Percentiles rank a stretch among this genome's conserved stretches.
phyloP scores from a whole-genome alignment of 2,888 invertebrate genomes.

The Reticulitermes lucifugus region DNA sequence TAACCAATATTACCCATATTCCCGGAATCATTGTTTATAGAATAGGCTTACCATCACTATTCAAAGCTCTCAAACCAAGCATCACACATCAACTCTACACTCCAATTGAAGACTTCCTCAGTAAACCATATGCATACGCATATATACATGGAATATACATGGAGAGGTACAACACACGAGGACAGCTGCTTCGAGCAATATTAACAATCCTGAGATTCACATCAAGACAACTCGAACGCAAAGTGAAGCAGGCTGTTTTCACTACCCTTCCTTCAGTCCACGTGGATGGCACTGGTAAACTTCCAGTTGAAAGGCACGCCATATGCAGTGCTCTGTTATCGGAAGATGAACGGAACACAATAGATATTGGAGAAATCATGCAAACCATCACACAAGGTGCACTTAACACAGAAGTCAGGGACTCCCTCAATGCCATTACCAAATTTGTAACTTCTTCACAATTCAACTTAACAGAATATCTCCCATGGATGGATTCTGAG shows the following conservation, averaged over 20 bases:
- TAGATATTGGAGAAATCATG: not conserved
- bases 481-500: constrained; percentile 31
- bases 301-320: not conserved
- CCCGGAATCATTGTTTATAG: constrained; percentile 35
- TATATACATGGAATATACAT: constrained; percentile 33
- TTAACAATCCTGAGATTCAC: constrained; percentile 36
- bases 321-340: constrained; percentile 23
- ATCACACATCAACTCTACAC: not conserved
- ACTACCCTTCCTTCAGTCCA: constrained; percentile 7
- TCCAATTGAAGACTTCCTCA: constrained; percentile 25
- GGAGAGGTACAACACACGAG: constrained; percentile 19
- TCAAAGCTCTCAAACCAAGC: constrained; percentile 24
- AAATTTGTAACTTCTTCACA: constrained; percentile 9
- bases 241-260: not conserved
- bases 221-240: not conserved
- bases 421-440: not conserved
- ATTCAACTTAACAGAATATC: constrained; percentile 22
- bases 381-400: constrained; percentile 3
- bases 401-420: not conserved
- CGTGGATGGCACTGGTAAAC: not conserved
- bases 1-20: not conserved
- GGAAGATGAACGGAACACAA: not conserved
- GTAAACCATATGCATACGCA: constrained; percentile 14
- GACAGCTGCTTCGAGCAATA: constrained; percentile 27
- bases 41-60: constrained; percentile 25